These are phyloP conservation scores for Scolopax bukidnonensis DNA, from an alignment of 2,797 vertebrate genomes.

Conservation along the genomic window DNA sequence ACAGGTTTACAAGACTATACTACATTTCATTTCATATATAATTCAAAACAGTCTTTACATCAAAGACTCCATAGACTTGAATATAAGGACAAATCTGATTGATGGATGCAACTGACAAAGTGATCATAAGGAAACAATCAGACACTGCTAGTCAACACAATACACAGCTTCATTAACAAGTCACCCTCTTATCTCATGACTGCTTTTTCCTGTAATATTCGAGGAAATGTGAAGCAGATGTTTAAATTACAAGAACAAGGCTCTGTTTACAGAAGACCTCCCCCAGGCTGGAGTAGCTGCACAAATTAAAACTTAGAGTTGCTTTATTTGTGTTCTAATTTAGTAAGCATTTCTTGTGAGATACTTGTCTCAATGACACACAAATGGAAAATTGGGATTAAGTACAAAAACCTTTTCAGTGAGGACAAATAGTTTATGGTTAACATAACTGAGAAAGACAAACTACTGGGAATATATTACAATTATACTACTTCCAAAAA, in stretches of 20 bases:
- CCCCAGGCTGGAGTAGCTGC: neutral
- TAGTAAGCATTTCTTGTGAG: neutral
- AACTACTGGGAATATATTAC: neutral
- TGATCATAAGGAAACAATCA: neutral
- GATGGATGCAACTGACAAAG: neutral
- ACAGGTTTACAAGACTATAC: neutral
- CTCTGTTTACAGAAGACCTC: neutral
- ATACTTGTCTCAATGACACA: neutral
- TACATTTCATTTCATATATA: neutral
- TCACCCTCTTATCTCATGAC: neutral
- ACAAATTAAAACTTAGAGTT: neutral
- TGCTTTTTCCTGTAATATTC: neutral
- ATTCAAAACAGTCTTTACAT: neutral
- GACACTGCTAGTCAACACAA: neutral
- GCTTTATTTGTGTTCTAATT: neutral
- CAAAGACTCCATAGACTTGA: neutral
- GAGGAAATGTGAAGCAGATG: neutral
- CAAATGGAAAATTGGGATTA: neutral
- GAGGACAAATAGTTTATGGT: neutral
- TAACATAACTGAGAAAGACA: neutral
- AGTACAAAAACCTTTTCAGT: accelerated
- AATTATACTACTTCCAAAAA: neutral
- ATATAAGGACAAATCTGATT: neutral
- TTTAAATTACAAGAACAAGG: neutral
- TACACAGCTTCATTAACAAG: neutral